phyloP scores from a whole-genome alignment of 2,113 vertebrate species.

The Danio rerio region DNA sequence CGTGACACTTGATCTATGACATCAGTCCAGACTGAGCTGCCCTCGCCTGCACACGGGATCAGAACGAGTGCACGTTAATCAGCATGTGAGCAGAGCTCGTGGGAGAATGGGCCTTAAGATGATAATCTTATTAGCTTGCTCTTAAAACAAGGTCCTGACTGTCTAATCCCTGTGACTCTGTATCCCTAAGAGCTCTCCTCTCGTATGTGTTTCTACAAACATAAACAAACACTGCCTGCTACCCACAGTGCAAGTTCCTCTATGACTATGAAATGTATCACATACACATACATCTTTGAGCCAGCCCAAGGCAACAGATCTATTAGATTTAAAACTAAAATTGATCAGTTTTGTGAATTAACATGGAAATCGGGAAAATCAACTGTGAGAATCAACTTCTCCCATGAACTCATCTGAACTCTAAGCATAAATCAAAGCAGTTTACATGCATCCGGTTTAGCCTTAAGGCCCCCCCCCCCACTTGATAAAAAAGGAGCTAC shows the following conservation, averaged over 20 bases:
- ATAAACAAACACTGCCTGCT: constrained; percentile 1
- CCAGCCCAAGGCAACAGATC: neutral
- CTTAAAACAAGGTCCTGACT: constrained; percentile 45
- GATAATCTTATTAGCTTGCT: constrained; percentile 70
- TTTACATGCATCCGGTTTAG: neutral
- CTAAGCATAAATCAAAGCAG: constrained; percentile 6
- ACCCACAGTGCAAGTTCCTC: no score
- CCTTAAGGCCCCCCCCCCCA: neutral
- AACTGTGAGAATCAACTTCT: neutral
- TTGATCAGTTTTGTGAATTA: neutral
- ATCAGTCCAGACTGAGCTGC: neutral
- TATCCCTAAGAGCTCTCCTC: neutral
- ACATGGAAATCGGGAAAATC: neutral
- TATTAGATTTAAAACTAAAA: neutral
- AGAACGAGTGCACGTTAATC: constrained; percentile 71
- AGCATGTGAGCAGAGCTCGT: constrained; percentile 68
- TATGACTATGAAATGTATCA: no score
- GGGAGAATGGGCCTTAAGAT: constrained; percentile 41
- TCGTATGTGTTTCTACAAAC: neutral
- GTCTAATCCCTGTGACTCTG: constrained; percentile 33
- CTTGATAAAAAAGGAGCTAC: neutral
- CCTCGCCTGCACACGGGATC: constrained; percentile 36
- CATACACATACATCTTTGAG: neutral
- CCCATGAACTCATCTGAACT: neutral
- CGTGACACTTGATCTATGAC: constrained; percentile 11